Conservation (phyloP, 1,140 invertebrate species). For the Drosophila ogumai region DNA sequence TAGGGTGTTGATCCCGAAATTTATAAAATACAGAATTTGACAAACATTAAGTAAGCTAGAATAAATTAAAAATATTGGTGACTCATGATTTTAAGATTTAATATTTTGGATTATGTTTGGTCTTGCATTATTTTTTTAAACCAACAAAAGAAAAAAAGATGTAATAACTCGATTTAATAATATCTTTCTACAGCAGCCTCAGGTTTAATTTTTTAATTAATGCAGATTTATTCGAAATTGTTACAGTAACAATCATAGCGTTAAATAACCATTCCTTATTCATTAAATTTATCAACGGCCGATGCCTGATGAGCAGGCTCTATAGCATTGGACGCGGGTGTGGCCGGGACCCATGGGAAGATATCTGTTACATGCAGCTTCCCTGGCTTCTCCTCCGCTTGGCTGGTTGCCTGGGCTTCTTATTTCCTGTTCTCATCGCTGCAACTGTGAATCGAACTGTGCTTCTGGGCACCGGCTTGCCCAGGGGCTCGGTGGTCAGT, state of each 20-base stretch:
- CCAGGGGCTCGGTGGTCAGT: conserved; percentile 4
- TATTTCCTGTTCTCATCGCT: conserved; percentile 69
- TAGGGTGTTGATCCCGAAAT: background rate
- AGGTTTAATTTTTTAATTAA: background rate
- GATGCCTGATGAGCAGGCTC: background rate
- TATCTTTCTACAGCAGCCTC: background rate
- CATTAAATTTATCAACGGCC: background rate
- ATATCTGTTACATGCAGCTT: conserved; percentile 36
- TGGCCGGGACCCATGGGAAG: conserved; percentile 18
- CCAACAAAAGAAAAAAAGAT: too few species aligned
- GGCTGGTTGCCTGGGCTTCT: conserved; percentile 24
- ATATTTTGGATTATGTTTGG: too few species aligned
- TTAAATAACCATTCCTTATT: background rate
- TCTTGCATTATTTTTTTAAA: too few species aligned
- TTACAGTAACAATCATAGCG: background rate
- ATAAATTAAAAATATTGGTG: background rate
- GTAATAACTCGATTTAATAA: too few species aligned
- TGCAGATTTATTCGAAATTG: background rate
- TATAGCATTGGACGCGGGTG: background rate
- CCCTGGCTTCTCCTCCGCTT: conserved; percentile 31
- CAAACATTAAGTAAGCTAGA: background rate
- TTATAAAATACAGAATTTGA: background rate
- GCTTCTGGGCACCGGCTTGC: conserved; percentile 21
- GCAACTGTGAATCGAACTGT: conserved; percentile 70
- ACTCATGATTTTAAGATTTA: too few species aligned